Evolutionary conservation across 2,113 vertebrate species (phyloP).

Genomic region (Notothenia rossii): DNA sequence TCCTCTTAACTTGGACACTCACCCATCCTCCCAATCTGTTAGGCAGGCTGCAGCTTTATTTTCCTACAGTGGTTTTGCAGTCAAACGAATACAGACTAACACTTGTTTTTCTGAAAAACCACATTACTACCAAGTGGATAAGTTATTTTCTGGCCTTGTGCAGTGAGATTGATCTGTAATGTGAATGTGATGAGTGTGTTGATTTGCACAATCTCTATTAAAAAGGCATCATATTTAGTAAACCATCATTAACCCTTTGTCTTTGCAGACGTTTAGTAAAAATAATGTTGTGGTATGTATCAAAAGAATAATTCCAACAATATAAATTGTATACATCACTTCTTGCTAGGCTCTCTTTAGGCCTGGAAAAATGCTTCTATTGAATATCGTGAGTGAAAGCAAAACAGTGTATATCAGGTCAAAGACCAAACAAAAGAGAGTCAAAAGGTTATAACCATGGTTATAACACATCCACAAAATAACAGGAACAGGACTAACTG

Average conservation of each 20-base stretch:
- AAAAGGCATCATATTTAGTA: not conserved
- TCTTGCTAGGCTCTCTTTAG: not conserved
- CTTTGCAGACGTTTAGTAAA: not conserved
- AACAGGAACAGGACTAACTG: no score
- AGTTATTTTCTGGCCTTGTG: not conserved
- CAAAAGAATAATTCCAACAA: not conserved
- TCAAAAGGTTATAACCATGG: not conserved
- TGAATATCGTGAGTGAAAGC: no score
- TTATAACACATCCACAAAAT: not conserved
- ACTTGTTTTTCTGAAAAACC: not conserved
- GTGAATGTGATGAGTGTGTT: not conserved
- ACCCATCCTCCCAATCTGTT: conserved; percentile 42
- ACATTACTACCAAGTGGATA: not conserved
- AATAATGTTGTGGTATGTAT: not conserved
- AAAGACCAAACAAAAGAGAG: not conserved
- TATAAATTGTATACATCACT: not conserved
- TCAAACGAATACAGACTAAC: not conserved
- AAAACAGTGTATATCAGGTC: not conserved
- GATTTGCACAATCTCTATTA: not conserved
- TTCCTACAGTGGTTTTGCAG: conserved; percentile 17
- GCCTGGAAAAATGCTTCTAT: not conserved
- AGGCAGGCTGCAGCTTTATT: conserved; percentile 25
- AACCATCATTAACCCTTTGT: not conserved
- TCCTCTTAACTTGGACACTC: conserved; percentile 61
- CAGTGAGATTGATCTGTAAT: not conserved